Base-by-base conservation (phyloP, 2,888 invertebrate species). In the Apamea monoglypha region DNA sequence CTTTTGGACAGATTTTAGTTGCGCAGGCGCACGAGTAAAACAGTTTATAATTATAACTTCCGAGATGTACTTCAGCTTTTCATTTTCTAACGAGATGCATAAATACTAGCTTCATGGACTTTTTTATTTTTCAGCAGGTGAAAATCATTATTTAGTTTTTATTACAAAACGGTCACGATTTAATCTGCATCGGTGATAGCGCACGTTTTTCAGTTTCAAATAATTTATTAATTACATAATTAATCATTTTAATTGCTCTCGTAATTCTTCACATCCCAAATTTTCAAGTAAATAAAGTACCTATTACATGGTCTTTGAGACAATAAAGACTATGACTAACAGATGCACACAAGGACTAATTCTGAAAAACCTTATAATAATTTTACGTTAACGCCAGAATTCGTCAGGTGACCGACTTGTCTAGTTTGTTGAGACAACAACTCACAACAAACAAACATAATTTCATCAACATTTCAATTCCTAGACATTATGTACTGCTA, bases 401-500 rank as follows among this genome's bases (percentile, higher is more conserved):
- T 18, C 21, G 7, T 50, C 50, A 71, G n/a, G 66, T 74, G 74
- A 79, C 44, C 18, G 10, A 40, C 18, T 25, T 50, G 25, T 36
- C 68, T 29, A 75, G 67, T 81, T 61, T 40, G 75, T 69, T 47
- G 76, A 29, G 8, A 2, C 44, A 73, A 73, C 36, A 70, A 25
- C 32, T 53, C 25, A 56, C 36, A 71, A 18, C 82, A 75, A 47
- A 75, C 71, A 84, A 71, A 64, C 72, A n/a, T 56, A 56, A n/a
- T 59, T n/a, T n/a, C n/a, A 59, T 59, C 5, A 59, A 56, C 56
- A 59, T 78, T 74, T 78, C 82, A 77, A 85, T 82, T 74, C 47
- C 59, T 61, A 75, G 78, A 75, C 79, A 72, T 2, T 70, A 73
- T 74, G 68, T 77, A 36, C 18, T n/a, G 32, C n/a, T 32, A 66